phyloP scores from a whole-genome alignment of 37 sponge, comb jelly and placozoan species.

The Haliclona indistincta region DNA sequence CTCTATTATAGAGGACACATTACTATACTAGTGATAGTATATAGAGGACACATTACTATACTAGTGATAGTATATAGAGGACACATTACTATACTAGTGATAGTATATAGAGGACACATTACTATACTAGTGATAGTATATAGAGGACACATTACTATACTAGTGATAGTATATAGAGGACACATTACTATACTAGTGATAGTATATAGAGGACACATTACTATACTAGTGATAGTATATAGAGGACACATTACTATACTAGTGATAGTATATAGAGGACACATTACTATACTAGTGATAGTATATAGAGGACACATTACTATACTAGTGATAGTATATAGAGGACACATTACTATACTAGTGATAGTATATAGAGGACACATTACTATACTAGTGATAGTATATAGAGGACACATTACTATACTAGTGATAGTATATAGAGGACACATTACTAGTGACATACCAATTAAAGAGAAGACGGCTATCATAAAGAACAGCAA shows the following conservation, averaged over 20 bases:
- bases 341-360: neutral
- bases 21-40: neutral
- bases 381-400: too few species aligned
- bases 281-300: neutral
- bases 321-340: neutral
- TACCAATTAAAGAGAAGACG: constrained; percentile 71
- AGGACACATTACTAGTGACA: constrained; percentile 8
- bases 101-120: too few species aligned
- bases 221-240: neutral
- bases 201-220: neutral
- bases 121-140: neutral
- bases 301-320: too few species aligned
- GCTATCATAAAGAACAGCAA: constrained; percentile 55
- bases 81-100: neutral
- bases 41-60: too few species aligned
- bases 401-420: neutral
- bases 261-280: neutral
- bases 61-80: neutral
- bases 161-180: neutral
- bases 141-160: neutral
- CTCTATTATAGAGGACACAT: too few species aligned
- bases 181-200: too few species aligned
- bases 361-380: too few species aligned
- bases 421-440: neutral
- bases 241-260: too few species aligned